phyloP scores from a whole-genome alignment of 2,888 invertebrate species.

The Sarcophaga rosellei region DNA sequence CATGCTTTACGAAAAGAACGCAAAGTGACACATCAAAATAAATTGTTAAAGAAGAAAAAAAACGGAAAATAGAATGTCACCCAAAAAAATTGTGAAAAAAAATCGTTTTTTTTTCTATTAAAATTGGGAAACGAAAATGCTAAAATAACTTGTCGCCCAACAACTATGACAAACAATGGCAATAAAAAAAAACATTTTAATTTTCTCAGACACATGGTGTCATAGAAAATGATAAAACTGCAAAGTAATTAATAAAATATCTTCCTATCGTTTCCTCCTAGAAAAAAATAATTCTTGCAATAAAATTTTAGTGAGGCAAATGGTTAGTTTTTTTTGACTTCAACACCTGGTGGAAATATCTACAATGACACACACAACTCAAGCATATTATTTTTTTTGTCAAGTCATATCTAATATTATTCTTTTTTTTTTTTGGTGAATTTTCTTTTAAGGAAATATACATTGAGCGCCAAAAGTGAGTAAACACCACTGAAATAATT shows the following conservation, averaged over 20 bases:
- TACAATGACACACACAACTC: no score
- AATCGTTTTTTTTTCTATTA: neutral
- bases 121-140: no score
- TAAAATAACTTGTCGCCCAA: neutral
- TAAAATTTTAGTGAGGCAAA: no score
- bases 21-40: constrained; percentile 50
- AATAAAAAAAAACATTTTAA: constrained; percentile 11
- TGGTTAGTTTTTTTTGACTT: no score
- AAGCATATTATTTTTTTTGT: no score
- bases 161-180: neutral
- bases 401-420: no score
- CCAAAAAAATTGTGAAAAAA: neutral
- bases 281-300: no score
- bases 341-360: no score
- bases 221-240: constrained; percentile 19
- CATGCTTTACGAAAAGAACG: neutral
- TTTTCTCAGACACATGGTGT: constrained; percentile 28
- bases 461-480: no score
- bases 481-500: no score
- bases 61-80: neutral
- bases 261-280: neutral
- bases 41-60: neutral
- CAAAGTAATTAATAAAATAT: constrained; percentile 46
- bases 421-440: no score
- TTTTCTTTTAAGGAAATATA: no score